Evolutionary conservation across 2,888 invertebrate species (phyloP).

Genomic region (Drosophila suboccidentalis): DNA sequence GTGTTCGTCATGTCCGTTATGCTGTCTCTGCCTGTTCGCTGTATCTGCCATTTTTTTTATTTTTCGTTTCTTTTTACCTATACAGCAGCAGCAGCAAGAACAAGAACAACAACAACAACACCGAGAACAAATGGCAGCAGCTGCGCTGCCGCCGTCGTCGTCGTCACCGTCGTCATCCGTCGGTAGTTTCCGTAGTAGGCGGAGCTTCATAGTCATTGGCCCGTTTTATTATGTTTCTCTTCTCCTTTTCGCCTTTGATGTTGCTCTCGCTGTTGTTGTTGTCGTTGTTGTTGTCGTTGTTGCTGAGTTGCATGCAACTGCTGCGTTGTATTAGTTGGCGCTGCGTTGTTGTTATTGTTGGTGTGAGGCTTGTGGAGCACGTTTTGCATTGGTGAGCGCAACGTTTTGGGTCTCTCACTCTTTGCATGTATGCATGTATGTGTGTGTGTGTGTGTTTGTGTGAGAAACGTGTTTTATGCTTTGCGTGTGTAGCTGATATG

Average conservation of each 20-base stretch:
- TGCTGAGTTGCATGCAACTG: slow-evolving; percentile 63
- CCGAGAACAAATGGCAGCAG: slow-evolving; percentile 56
- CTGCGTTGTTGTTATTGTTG: slow-evolving; percentile 29
- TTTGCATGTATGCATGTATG: background rate
- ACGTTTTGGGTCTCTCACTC: slow-evolving; percentile 9
- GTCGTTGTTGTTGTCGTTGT: slow-evolving; percentile 24
- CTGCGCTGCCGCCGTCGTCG: slow-evolving; percentile 36
- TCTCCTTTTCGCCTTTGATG: slow-evolving; percentile 71
- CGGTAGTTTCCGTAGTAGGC: slow-evolving; percentile 81
- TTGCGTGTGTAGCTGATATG: slow-evolving; percentile 53
- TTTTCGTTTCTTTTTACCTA: slow-evolving; percentile 63
- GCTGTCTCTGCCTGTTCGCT: slow-evolving; percentile 33
- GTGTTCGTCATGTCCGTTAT: slow-evolving; percentile 51
- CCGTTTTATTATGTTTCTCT: slow-evolving; percentile 79
- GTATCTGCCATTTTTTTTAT: slow-evolving; percentile 67
- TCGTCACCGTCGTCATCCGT: slow-evolving; percentile 45
- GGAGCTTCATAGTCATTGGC: slow-evolving; percentile 85
- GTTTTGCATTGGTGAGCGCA: slow-evolving; percentile 73
- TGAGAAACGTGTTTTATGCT: slow-evolving; percentile 67
- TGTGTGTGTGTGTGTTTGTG: slow-evolving; percentile 23
- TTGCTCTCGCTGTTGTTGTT: slow-evolving; percentile 32
- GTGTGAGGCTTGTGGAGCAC: slow-evolving; percentile 52
- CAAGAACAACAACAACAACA: slow-evolving; percentile 35
- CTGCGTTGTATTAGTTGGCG: slow-evolving; percentile 55
- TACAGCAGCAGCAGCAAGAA: slow-evolving; percentile 36